These are phyloP conservation scores for Malurus melanocephalus DNA, from an alignment of 2,113 vertebrate genomes.

Conservation along the genomic window DNA sequence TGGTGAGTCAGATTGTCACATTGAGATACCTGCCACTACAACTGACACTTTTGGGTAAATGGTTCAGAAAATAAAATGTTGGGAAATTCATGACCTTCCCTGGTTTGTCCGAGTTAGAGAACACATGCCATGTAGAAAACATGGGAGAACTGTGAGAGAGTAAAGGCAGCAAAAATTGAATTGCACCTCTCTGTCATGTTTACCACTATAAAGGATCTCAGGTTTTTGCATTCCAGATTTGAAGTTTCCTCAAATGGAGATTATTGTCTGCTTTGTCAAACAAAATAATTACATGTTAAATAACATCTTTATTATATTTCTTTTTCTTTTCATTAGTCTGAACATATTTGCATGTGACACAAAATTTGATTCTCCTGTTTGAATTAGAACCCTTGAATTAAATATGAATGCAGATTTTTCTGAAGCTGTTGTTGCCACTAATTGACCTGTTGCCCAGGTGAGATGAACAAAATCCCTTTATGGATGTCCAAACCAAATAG, in stretches of 20 bases:
- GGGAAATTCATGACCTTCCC: neutral
- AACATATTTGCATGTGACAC: neutral
- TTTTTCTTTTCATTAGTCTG: neutral
- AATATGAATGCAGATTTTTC: neutral
- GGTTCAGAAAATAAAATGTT: neutral
- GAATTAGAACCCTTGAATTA: neutral
- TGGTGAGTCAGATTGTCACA: neutral
- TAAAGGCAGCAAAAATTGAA: neutral
- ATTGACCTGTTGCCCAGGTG: neutral
- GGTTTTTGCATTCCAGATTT: neutral
- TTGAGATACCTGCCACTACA: neutral
- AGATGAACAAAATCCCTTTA: neutral
- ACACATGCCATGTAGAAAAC: neutral
- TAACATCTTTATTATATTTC: neutral
- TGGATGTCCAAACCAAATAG: neutral
- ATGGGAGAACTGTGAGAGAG: neutral
- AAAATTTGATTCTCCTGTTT: neutral
- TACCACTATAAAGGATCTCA: neutral
- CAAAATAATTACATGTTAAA: neutral
- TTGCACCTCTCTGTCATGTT: neutral
- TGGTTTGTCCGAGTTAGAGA: neutral
- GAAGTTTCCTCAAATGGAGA: neutral
- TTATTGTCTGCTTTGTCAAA: neutral
- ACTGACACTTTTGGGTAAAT: neutral
- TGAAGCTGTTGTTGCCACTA: neutral